A percentile compares a stretch with the other conserved stretches of the same genome.
Evolutionary conservation across 2,797 vertebrate genomes (phyloP).

Genomic region (Parauchenoglanis ngamensis): DNA sequence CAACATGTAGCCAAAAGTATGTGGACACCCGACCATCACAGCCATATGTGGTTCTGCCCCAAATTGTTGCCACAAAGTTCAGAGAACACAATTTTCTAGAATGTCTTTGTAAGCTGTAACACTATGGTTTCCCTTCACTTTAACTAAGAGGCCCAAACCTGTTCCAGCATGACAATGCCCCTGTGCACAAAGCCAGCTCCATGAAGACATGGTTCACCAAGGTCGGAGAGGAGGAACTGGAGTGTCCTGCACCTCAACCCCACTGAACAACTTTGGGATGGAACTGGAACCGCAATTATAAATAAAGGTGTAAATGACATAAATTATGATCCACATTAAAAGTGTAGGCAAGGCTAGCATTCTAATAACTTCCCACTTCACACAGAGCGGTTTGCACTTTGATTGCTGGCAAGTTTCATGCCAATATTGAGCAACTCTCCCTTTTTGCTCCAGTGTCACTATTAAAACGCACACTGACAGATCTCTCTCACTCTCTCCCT

Average conservation of each 20-base stretch:
- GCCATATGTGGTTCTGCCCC: not conserved
- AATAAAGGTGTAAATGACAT: not conserved
- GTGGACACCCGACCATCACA: not conserved
- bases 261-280: not conserved
- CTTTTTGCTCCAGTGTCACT: not conserved
- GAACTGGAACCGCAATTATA: not conserved
- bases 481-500: not conserved
- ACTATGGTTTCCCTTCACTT: not conserved
- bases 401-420: not conserved
- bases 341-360: not conserved
- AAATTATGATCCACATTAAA: not conserved
- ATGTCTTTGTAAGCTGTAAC: too few relatives aligned
- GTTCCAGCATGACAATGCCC: too few relatives aligned
- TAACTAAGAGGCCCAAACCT: too few relatives aligned
- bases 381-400: not conserved
- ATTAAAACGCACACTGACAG: conserved; percentile 8
- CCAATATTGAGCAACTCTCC: not conserved
- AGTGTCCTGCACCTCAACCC: too few relatives aligned
- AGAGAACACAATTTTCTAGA: not conserved
- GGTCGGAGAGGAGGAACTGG: too few relatives aligned
- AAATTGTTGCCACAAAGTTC: not conserved
- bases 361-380: not conserved
- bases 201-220: too few relatives aligned
- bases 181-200: too few relatives aligned
- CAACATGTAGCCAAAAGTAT: not conserved